Evolutionary conservation across 2,113 vertebrate genomes (phyloP).

Genomic region (Neomonachus schauinslandi): DNA sequence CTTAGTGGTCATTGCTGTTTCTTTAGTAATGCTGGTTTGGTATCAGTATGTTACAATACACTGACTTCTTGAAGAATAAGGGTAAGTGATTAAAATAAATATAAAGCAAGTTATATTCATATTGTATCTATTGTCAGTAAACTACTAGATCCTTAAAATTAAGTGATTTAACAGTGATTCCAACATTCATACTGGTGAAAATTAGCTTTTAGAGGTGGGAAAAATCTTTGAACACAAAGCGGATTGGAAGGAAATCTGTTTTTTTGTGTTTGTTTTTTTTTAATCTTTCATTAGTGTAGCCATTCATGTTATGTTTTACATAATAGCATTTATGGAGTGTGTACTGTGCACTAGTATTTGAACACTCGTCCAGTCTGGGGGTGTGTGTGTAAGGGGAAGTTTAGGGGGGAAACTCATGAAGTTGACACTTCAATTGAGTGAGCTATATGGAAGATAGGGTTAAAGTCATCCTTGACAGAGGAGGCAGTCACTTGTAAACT

Average conservation of each 20-base stretch:
- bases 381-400: neutral
- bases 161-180: neutral
- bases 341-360: neutral
- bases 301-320: neutral
- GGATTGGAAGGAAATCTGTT: neutral
- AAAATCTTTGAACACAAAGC: neutral
- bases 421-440: neutral
- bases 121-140: neutral
- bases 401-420: neutral
- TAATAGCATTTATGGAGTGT: neutral
- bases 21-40: neutral
- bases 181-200: neutral
- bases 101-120: neutral
- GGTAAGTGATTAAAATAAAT: neutral
- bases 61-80: constrained; percentile 9
- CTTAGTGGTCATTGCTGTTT: neutral
- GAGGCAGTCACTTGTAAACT: neutral
- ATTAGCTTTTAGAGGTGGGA: neutral
- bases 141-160: neutral
- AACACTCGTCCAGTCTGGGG: neutral
- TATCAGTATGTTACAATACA: neutral
- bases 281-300: neutral
- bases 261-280: neutral
- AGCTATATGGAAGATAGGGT: neutral
- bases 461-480: neutral